phyloP scores from a whole-genome alignment of 2,113 vertebrate genomes.

The Tetrao urogallus region DNA sequence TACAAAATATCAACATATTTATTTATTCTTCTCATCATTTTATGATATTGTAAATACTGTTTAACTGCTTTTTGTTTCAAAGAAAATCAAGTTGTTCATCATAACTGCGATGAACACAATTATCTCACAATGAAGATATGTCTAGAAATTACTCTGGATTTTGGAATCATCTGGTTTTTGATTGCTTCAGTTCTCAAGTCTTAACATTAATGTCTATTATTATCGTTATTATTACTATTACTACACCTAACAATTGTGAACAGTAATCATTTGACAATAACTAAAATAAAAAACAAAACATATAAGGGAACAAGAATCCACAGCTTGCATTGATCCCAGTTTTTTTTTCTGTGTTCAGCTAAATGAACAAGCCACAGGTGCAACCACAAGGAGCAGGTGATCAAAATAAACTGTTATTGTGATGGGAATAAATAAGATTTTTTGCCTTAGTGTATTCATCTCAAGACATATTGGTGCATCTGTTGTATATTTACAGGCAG shows the following conservation, averaged over 20 bases:
- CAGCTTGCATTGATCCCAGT: conserved; percentile 56
- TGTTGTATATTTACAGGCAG: conserved; percentile 63
- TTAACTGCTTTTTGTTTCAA: neutral
- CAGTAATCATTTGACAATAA: conserved; percentile 34
- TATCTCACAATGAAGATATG: neutral
- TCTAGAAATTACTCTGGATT: neutral
- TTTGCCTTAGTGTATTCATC: conserved; percentile 69
- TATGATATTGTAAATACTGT: neutral
- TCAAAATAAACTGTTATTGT: conserved; percentile 73
- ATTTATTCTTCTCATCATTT: neutral
- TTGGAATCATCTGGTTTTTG: neutral
- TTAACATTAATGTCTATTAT: neutral
- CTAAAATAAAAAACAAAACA: conserved; percentile 58
- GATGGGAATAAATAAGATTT: conserved; percentile 64
- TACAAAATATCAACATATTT: neutral
- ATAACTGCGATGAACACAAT: neutral
- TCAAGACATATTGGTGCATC: conserved; percentile 69
- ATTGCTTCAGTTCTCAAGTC: neutral
- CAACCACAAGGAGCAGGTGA: conserved; percentile 75
- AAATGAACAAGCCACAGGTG: conserved; percentile 76
- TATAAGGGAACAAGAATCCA: conserved; percentile 44
- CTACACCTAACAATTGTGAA: neutral
- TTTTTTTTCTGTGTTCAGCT: conserved; percentile 60
- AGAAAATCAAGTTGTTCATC: neutral
- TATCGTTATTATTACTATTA: neutral